These are phyloP conservation scores for Dasypogon diadema DNA, from an alignment of 2,888 invertebrate species.

Conservation along the genomic window DNA sequence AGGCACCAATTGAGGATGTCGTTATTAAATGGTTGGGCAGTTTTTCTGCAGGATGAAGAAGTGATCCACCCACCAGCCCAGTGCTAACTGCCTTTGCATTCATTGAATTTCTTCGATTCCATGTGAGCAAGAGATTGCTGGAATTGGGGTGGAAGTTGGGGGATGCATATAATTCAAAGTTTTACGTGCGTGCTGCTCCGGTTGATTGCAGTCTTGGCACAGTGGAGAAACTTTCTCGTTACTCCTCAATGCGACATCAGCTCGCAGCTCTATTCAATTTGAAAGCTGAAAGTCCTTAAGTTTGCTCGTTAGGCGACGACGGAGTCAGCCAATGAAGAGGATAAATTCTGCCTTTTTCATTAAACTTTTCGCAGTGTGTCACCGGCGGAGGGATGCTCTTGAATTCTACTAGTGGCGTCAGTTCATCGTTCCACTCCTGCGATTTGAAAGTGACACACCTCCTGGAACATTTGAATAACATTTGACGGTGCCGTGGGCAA, in stretches of 20 bases:
- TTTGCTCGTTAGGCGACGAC: slow-evolving; percentile 21
- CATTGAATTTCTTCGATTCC: slow-evolving; percentile 39
- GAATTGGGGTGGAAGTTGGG: neutral
- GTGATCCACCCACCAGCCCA: neutral
- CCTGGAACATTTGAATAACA: neutral
- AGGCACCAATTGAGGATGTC: neutral
- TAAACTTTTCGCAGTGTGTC: neutral
- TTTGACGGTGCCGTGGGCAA: neutral
- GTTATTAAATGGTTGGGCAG: slow-evolving; percentile 3
- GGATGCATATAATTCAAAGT: slow-evolving; percentile 18
- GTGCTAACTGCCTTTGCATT: slow-evolving; percentile 28
- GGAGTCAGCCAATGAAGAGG: slow-evolving; percentile 3
- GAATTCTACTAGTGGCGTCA: no score
- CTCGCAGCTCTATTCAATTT: slow-evolving; percentile 8
- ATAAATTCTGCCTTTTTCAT: slow-evolving; percentile 21
- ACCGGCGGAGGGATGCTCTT: no score
- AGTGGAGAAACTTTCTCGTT: slow-evolving; percentile 34
- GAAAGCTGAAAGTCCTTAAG: slow-evolving; percentile 26
- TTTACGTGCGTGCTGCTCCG: slow-evolving; percentile 33
- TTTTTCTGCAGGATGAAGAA: slow-evolving; percentile 5
- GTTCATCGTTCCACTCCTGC: neutral
- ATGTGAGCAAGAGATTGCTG: neutral
- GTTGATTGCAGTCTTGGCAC: slow-evolving; percentile 20
- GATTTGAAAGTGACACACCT: neutral
- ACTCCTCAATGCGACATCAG: slow-evolving; percentile 15